Conservation (phyloP, 1,140 invertebrate genomes). For the Solen grandis region DNA sequence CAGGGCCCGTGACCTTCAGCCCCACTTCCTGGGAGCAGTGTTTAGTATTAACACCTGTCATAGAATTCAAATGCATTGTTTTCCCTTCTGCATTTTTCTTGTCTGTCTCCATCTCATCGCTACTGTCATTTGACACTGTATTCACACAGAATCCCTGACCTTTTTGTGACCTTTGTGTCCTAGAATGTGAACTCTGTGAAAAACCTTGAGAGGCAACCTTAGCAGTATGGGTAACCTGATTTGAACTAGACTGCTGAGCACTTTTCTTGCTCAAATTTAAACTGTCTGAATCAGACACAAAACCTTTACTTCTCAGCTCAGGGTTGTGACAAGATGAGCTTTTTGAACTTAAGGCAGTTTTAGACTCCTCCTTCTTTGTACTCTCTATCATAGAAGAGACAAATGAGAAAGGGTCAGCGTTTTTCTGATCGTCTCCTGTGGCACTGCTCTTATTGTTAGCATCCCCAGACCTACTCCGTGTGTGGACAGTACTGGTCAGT, state of each 20-base stretch:
- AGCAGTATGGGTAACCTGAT: background rate
- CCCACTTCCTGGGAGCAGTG: background rate
- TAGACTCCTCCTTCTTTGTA: background rate
- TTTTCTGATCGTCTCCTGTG: background rate
- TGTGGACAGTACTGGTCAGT: background rate
- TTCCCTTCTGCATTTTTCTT: background rate
- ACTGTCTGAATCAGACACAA: too few species aligned
- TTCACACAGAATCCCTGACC: background rate
- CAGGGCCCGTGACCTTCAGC: background rate
- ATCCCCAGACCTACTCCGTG: constrained; percentile 19
- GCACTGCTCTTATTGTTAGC: background rate
- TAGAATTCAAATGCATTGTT: background rate
- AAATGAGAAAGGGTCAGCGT: constrained; percentile 9
- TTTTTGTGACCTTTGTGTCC: background rate
- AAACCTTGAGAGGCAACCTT: background rate
- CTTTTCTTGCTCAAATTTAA: too few species aligned
- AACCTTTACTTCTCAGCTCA: too few species aligned
- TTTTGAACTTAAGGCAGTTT: too few species aligned
- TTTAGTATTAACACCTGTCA: too few species aligned
- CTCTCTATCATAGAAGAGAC: background rate
- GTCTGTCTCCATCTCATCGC: background rate
- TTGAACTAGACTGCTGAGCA: too few species aligned
- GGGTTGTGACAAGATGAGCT: too few species aligned
- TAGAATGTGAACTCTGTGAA: background rate
- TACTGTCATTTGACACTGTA: background rate